Evolutionary conservation across 35 echinoderm and acorn worm species (phyloP).

Genomic region (Patiria miniata): DNA sequence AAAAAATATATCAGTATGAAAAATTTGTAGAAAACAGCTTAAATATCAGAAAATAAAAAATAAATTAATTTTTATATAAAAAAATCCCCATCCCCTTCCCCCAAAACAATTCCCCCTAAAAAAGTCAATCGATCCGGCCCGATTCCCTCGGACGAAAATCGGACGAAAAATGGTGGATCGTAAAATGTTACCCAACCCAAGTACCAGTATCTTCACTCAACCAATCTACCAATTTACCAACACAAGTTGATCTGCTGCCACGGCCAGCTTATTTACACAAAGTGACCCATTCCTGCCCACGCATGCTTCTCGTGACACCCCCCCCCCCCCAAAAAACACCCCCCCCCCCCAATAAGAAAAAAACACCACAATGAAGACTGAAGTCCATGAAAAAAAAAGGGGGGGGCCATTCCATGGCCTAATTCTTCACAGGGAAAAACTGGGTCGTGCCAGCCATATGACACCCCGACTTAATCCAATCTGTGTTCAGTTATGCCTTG

Average conservation of each 20-base stretch:
- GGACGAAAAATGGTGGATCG: too few relatives aligned
- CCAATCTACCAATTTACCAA: not conserved
- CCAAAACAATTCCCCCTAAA: too few relatives aligned
- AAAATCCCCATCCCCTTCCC: too few relatives aligned
- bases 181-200: too few relatives aligned
- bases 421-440: not conserved
- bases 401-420: not conserved
- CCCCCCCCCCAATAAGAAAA: not conserved
- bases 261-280: not conserved
- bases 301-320: not conserved
- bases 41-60: too few relatives aligned
- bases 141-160: too few relatives aligned
- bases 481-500: slow-evolving; percentile 8
- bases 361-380: not conserved
- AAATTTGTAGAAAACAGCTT: too few relatives aligned
- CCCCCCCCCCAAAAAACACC: not conserved
- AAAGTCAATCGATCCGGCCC: too few relatives aligned
- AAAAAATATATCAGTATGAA: too few relatives aligned
- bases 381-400: not conserved
- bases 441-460: not conserved
- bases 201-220: too few relatives aligned
- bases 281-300: not conserved
- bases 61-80: too few relatives aligned
- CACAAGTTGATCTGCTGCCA: not conserved
- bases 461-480: slow-evolving; percentile 18